A percentile compares a stretch with the other conserved stretches of the same genome.
phyloP scores from a whole-genome alignment of 1,140 invertebrate genomes.

The Tetranychus cinnabarinus region DNA sequence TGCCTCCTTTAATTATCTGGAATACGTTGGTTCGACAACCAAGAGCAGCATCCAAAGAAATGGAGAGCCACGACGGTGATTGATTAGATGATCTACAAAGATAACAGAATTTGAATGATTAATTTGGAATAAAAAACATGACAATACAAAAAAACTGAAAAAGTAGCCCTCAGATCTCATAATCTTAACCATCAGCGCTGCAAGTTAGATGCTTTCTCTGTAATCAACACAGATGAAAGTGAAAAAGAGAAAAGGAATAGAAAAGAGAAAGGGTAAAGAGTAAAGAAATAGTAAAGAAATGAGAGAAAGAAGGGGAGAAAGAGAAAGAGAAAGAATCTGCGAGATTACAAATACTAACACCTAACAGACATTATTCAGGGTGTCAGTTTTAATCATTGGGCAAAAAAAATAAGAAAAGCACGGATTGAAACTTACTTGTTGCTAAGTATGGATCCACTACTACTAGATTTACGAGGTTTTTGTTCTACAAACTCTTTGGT shows the following conservation, averaged over 20 bases:
- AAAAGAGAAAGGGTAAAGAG: not conserved
- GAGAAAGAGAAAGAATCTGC: too few relatives aligned
- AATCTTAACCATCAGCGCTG: slow-evolving; percentile 5
- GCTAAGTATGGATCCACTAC: not conserved
- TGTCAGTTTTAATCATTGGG: slow-evolving; percentile 5
- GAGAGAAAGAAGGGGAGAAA: too few relatives aligned
- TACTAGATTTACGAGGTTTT: not conserved
- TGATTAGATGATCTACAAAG: not conserved
- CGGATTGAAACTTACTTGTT: not conserved
- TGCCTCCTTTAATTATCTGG: slow-evolving; percentile 32
- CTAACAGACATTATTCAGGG: not conserved
- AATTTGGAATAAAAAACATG: not conserved
- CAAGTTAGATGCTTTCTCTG: not conserved
- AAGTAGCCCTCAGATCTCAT: slow-evolving; percentile 8
- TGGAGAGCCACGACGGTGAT: slow-evolving; percentile 42
- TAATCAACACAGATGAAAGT: not conserved
- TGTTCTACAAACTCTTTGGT: not conserved
- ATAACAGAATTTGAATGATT: not conserved
- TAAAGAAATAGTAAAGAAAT: too few relatives aligned
- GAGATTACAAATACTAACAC: not conserved
- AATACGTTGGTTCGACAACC: slow-evolving; percentile 73
- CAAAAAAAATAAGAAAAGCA: not conserved
- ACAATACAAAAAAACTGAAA: not conserved
- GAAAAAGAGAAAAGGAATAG: not conserved
- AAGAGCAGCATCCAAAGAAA: slow-evolving; percentile 56